phyloP scores from a whole-genome alignment of 2,797 vertebrate species.

The Poeciliopsis paucimaculata region DNA sequence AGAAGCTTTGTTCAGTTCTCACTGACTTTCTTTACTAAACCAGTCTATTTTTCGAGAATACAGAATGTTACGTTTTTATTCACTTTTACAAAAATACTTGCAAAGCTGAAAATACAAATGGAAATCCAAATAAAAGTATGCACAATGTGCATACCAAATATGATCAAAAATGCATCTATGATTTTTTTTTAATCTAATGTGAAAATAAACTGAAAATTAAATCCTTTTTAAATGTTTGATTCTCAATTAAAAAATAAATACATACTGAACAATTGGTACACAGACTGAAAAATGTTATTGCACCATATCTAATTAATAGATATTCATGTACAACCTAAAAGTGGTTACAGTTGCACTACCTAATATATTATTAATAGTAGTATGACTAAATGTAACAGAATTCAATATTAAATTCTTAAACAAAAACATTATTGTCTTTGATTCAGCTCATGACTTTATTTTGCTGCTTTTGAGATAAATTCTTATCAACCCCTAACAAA shows the following conservation, averaged over 20 bases:
- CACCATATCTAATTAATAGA: too few relatives aligned
- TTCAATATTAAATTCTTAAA: background rate
- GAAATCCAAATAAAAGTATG: background rate
- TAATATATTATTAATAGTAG: background rate
- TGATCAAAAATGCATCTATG: background rate
- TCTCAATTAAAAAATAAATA: too few relatives aligned
- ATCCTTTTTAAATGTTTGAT: too few relatives aligned
- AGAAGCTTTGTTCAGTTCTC: background rate
- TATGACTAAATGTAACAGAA: background rate
- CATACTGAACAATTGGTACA: too few relatives aligned
- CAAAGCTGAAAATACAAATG: background rate
- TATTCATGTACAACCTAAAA: background rate
- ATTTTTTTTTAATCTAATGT: too few relatives aligned
- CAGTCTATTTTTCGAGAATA: background rate
- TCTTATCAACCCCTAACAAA: slow-evolving; percentile 42
- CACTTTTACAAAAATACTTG: background rate
- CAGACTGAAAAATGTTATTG: background rate
- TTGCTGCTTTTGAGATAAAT: slow-evolving; percentile 6
- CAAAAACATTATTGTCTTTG: background rate
- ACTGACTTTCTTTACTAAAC: background rate
- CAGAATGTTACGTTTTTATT: background rate
- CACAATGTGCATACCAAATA: background rate
- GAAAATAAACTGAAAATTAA: too few relatives aligned
- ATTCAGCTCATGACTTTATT: background rate
- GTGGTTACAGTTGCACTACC: too few relatives aligned